Evolutionary conservation across 2,797 vertebrate genomes (phyloP), one percentile per base, ranked within the genome.

Genomic region (Todus mexicanus): DNA sequence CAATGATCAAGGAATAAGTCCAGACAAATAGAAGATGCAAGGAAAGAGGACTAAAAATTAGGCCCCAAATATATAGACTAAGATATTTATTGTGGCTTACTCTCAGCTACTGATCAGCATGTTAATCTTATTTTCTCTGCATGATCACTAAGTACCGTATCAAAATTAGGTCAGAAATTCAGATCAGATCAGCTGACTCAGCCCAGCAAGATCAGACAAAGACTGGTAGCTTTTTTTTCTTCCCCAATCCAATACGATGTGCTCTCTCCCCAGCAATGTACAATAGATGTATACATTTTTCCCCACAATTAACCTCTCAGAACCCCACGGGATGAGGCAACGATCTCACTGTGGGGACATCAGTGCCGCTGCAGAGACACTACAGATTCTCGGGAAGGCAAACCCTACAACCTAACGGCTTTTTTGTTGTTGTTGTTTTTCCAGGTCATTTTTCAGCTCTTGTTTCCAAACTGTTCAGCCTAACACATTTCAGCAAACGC

Each of bases 121-220:
- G 89, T 97, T 97, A 98, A 96, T 95, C 95, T 97, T 97, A 84
- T 97, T 98, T 98, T 96, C 93, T 95, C 92, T 9, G 87, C 94
- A 90, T 92, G 90, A 92, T 86, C 1, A 11, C 92, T 89, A 93
- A 97, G 76, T 92, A 95, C 71, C 77, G 47, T 43, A 75, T 78
- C 63, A 97, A 98, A 98, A 98, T 96, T 97, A 98, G 97, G 97
- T 98, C 97, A 98, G 92, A 97, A 97, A 97, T 95, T 97, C 97
- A 96, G 96, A 97, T 96, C 94, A 93, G 72, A 96, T 97, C 97
- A 97, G 89, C 93, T 95, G 95, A 96, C 87, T 96, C 95, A 92
- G 89, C 82, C 86, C 90, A 94, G 86, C 53, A 96, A 96, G 72
- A 94, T 91, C 79, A 95, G 91, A 94, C 94, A 95, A 92, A 70